Evolutionary conservation across 2,113 vertebrate genomes (phyloP).

Genomic region (Setophaga coronata): DNA sequence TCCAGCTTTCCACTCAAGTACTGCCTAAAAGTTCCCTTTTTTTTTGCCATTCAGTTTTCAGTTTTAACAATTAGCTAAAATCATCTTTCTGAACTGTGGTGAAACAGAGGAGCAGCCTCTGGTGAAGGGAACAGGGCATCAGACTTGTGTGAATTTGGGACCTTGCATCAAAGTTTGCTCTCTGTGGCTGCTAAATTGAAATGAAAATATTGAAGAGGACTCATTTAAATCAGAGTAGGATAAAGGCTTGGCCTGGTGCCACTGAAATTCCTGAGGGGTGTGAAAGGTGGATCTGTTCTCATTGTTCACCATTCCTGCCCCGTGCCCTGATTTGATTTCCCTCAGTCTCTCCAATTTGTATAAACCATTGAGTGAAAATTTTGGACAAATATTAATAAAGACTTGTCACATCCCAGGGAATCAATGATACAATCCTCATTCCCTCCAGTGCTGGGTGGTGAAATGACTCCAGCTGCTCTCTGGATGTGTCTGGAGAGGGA

Average conservation of each 20-base stretch:
- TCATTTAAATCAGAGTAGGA: neutral
- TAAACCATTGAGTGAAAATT: neutral
- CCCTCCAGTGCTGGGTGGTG: neutral
- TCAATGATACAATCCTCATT: neutral
- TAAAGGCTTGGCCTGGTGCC: neutral
- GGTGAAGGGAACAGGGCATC: neutral
- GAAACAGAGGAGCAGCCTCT: neutral
- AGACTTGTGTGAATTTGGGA: neutral
- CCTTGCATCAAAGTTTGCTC: neutral
- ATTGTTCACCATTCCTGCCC: neutral
- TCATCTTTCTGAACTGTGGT: neutral
- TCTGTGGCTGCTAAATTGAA: neutral
- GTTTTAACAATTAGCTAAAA: neutral
- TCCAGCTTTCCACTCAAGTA: neutral
- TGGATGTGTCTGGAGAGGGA: neutral
- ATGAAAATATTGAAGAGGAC: neutral
- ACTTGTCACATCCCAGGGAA: neutral
- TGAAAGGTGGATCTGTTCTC: neutral
- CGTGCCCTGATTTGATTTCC: neutral
- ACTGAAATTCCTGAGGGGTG: neutral
- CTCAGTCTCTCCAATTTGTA: neutral
- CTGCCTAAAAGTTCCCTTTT: neutral
- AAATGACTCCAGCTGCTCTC: neutral
- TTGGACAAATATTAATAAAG: neutral
- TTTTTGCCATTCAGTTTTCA: neutral